Base-by-base conservation (phyloP, 1,140 invertebrate species). In the Calliphora vicina region DNA sequence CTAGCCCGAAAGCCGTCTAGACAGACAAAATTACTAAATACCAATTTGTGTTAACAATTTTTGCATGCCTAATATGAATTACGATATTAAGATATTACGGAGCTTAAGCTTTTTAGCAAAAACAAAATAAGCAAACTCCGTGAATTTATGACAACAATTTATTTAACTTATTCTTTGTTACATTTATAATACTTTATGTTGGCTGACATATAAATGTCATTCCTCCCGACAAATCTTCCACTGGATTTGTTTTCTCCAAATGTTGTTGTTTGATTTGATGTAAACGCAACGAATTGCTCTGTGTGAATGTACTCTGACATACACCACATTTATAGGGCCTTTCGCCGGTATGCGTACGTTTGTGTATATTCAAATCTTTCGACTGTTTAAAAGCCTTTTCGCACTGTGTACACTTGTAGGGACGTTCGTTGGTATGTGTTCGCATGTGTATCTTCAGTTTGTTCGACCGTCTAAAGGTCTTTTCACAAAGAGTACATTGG, bases 331-430 rank as follows among this genome's bases (percentile, higher is more conserved):
- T 76, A 20, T 76, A 76, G n/a, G 73, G 73, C 10, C 73, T 35
- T n/a, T 76, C 73, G 27, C 73, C 73, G 29, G 73, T 76, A 20
- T 76, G 73, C 15, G 73, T 76, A 8, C 73, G 73, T 42, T 76
- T 76, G 29, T 76, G 73, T 42, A 76, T 76, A 42, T 76, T 76
- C 17, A 76, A 76, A 76, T 76, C 73, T 76, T 76, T 76, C 73
- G 73, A 76, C 42, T 76, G 73, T 42, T 76, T 76, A 42, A 76
- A 76, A 20, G 73, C 73, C 78, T 82, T 82, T 10, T 71, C 81
- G n/a, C 81, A 82, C 23, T 42, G 25, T 0, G 45, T 67, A 26
- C 81, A 82, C 57, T 67, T 43, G 25, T 82, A 71, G 35, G 35
- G 57, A 27, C 81, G 26, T 71, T 72, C 61, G 43, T 82, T 67